Base-by-base conservation (phyloP, 2,888 invertebrate species). In the Cataglyphis altisquamis region DNA sequence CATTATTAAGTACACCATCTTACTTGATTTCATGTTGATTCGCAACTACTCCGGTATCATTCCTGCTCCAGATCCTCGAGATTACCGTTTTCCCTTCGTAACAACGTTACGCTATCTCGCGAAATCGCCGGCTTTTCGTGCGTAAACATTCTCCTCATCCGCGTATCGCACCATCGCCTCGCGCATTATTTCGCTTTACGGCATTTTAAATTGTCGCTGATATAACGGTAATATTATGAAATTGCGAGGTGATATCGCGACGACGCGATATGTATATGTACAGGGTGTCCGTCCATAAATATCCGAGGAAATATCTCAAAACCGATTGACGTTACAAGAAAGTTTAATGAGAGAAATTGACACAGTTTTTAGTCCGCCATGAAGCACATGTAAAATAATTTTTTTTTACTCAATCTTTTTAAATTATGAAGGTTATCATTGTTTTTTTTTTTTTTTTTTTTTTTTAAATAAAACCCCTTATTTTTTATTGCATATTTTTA, bases 161-260 rank as follows among this genome's bases (percentile, higher is more conserved):
- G 52, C 63, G 60, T 45, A 60, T 32, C 39, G n/a, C 52, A 10
- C 6, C 73, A 55, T 39, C 66, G 52, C 52, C 6, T n/a, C n/a
- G n/a, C 45, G 57, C 32, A 21, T 78, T 68, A 68, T 60, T 60
- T 78, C 70, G 60, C 45, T 80, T 80, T 68, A 68, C 45, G 70
- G 60, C 36, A 45, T 70, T 60, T 70, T 62, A 80, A 80, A 80
- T 80, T 41, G 68, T 70, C 70, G 60, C 21, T 60, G 68, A 80
- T 70, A 62, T 60, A 60, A 70, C 60, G 45, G 45, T 9, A 36
- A 80, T 68, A 62, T 80, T 80, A 62, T 45, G 36, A 68, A 78
- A 78, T 68, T 60, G 18, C 45, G 41, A 60, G 55, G 36, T n/a
- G 70, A 25, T 57, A 70, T 70, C 25, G 68, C 36, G 57, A 39